A percentile compares a stretch with the other conserved stretches of the same genome.
phyloP scores from a whole-genome alignment of 2,888 invertebrate species.

The Dastarcus helophoroides region DNA sequence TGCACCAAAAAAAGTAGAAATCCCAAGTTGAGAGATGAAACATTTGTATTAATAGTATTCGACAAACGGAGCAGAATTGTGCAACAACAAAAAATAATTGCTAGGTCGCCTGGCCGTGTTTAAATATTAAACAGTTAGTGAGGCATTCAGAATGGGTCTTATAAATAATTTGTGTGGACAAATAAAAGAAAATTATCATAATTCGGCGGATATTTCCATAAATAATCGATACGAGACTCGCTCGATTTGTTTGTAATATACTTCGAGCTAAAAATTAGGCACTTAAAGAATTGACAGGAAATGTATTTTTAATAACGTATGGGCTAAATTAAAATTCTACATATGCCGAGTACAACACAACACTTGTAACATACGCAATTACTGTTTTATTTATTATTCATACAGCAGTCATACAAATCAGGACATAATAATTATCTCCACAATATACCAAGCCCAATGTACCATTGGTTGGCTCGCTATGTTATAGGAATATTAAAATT shows the following conservation, averaged over 20 bases:
- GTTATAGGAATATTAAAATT: slow-evolving; percentile 18
- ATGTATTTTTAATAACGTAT: slow-evolving; percentile 21
- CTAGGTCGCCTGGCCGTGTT: too few species aligned
- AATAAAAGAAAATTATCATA: slow-evolving; percentile 1
- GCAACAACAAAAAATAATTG: too few species aligned
- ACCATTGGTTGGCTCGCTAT: slow-evolving; percentile 18
- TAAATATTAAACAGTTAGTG: too few species aligned
- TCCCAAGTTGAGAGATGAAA: neutral
- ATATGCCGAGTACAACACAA: slow-evolving; percentile 16
- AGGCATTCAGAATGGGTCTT: neutral
- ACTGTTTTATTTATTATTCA: slow-evolving; percentile 21
- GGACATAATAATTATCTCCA: slow-evolving; percentile 14
- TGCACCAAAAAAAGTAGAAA: too few species aligned
- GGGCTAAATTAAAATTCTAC: slow-evolving; percentile 18
- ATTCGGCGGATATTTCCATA: neutral
- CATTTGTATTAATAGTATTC: neutral
- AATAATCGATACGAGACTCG: neutral
- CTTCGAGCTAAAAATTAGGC: slow-evolving; percentile 7
- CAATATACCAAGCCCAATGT: slow-evolving; percentile 13
- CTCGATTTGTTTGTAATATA: slow-evolving; percentile 1
- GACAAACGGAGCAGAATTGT: slow-evolving; percentile 2
- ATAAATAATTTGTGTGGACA: neutral
- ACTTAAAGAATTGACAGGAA: slow-evolving; percentile 21
- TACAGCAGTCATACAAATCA: slow-evolving; percentile 20
- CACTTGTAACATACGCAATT: slow-evolving; percentile 22